Base-by-base conservation (phyloP, 2,797 vertebrate genomes). In the Clarias pachynema region DNA sequence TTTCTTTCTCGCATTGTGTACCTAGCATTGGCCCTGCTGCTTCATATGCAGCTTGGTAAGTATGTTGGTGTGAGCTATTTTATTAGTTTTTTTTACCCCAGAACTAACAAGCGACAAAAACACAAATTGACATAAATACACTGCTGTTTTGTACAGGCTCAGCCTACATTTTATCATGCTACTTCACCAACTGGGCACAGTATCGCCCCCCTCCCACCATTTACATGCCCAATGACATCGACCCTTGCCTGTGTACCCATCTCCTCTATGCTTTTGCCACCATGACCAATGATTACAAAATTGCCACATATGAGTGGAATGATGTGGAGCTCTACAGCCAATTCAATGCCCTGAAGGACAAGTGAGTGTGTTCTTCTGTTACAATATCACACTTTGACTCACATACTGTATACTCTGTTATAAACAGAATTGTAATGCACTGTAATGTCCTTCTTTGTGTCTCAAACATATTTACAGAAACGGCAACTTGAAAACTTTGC, bases 171-270 rank as follows among this genome's bases (percentile, higher is more conserved):
- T 92, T 96, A 84, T 93, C 93, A 89, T 96, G 95, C 82, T 96
- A 96, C 90, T 96, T 96, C 90, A 95, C 93, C 87, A 96, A 94
- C 92, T 96, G 95, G 95, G 93, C 93, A 15, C 95, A 96, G 88
- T 95, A 96, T 88, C 90, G 93, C 85, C 92, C 95, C 18, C 93
- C 93, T 2, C 60, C 90, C 22, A 94, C 94, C 14, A 91, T 82
- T 4, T 96, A 88, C 82, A 94, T 91, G 85, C 95, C 95, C 4
- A 93, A 87, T 0, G 90, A 96, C 83, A 92, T 95, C 0, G 91
- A 96, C 89, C 94, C 95, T 0, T 94, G 88, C 86, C 93, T 95
- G 34, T 96, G 95, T 75, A 91, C 89, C 85, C 95, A 96, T 63
- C 93, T 96, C 49, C 92, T 96, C 75, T 96, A 95, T 0, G 94